Conservation (phyloP, 2,888 invertebrate species). For the Tetheella fluctuosa region DNA sequence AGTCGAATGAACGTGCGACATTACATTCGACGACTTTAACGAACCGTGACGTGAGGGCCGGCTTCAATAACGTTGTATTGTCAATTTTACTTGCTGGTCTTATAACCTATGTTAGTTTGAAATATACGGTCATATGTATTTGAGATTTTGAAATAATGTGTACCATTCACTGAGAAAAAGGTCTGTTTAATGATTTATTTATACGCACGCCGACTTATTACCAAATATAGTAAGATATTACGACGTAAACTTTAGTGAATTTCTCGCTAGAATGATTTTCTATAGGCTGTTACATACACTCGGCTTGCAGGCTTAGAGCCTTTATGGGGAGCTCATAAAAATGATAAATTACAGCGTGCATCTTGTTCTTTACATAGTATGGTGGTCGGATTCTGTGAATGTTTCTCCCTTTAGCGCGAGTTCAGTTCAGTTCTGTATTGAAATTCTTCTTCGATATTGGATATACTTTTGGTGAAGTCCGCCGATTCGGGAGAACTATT, state of each 20-base stretch:
- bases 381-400: constrained; percentile 21
- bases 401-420: constrained; percentile 22
- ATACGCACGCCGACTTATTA: constrained; percentile 39
- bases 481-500: too few relatives aligned
- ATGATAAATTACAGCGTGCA: constrained; percentile 72
- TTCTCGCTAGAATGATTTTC: constrained; percentile 69
- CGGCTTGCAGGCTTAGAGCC: constrained; percentile 71
- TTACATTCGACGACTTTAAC: constrained; percentile 37
- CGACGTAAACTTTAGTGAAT: constrained; percentile 67
- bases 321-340: constrained; percentile 78
- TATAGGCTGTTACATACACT: constrained; percentile 80
- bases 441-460: constrained; percentile 33
- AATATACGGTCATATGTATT: not conserved
- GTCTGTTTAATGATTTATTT: too few relatives aligned
- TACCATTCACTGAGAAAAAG: too few relatives aligned
- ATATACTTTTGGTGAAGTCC: constrained; percentile 10
- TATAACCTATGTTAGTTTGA: not conserved
- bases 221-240: constrained; percentile 59
- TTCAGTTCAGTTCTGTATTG: constrained; percentile 12
- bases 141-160: too few relatives aligned
- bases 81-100: not conserved
- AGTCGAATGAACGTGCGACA: constrained; percentile 30
- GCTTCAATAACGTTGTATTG: not conserved
- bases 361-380: constrained; percentile 52
- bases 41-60: constrained; percentile 28